Base-by-base conservation (phyloP, 2,113 vertebrate species). In the Indicator maculatus region DNA sequence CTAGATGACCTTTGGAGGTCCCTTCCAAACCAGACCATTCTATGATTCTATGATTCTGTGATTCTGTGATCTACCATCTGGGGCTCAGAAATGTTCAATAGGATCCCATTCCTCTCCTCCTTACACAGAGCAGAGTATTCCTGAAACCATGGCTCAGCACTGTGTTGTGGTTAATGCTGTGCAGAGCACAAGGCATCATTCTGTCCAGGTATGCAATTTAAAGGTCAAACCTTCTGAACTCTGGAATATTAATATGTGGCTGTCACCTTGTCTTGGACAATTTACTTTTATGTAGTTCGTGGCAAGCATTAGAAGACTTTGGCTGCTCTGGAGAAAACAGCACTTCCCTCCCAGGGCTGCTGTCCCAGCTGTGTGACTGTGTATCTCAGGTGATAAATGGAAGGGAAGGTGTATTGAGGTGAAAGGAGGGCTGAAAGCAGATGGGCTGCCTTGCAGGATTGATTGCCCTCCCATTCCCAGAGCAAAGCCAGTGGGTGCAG, bases 351-450 rank as follows among this genome's bases (percentile, higher is more conserved):
- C 58, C 76, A 82, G 16, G 81, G 93, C 91, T 28, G 16, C 26
- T 26, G 24, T 41, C 17, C 58, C 95, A 94, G 90, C 91, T 96
- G 91, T 88, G 95, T 38, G 18, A 83, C 86, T 79, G 56, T 63
- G 71, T 41, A 47, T 87, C 88, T 69, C 55, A 76, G 83, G 26
- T 26, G 12, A 6, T 8, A 11, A 73, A 94, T 80, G 86, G 64
- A 94, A 56, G 92, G 65, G 47, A 80, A 95, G 94, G 79, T 92
- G 56, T 82, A 60, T 91, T 85, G 38, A 31, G 93, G 86, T 95
- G 95, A 95, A 95, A 97, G 69, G 16, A 87, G 44, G 58, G 71
- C 91, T 94, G 88, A 92, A 82, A 86, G 14, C 26, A 12, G 26
- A 18, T 3, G 2, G 44, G 44, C 66, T 41, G 95, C 77, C 80